Evolutionary conservation across 2,888 invertebrate species (phyloP).

Genomic region (Cataglyphis cursor): DNA sequence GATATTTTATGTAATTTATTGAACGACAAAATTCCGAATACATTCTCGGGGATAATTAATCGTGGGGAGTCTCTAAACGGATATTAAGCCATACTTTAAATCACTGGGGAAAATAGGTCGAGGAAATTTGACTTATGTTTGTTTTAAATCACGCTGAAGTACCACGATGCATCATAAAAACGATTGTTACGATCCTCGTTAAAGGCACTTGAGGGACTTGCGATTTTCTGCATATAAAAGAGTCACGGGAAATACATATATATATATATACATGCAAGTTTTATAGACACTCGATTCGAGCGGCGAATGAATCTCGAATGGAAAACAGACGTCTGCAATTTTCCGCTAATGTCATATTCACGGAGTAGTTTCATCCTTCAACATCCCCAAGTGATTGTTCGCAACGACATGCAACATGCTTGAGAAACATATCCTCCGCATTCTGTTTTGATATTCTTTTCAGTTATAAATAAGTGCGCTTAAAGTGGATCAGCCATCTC

Average conservation of each 20-base stretch:
- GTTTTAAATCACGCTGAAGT: conserved; percentile 24
- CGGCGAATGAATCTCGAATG: not conserved
- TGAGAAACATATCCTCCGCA: conserved; percentile 14
- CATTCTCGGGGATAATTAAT: conserved; percentile 11
- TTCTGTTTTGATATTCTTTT: conserved; percentile 29
- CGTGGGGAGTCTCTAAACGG: not conserved
- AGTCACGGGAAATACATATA: not conserved
- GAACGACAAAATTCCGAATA: not conserved
- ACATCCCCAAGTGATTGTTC: conserved; percentile 13
- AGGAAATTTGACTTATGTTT: not conserved
- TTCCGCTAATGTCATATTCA: conserved; percentile 5
- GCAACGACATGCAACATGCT: conserved; percentile 5
- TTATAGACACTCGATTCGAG: conserved; percentile 13
- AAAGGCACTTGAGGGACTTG: not conserved
- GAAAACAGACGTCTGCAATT: not conserved
- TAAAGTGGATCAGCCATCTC: conserved; percentile 25
- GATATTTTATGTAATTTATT: conserved; percentile 20
- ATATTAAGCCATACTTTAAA: conserved; percentile 38
- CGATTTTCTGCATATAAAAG: conserved; percentile 4
- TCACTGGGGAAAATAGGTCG: not conserved
- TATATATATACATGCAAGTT: not conserved
- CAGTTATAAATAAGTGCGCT: conserved; percentile 35
- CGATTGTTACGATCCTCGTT: conserved; percentile 17
- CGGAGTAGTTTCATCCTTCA: not conserved
- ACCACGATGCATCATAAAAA: not conserved